Conservation (phyloP, 2,888 invertebrate genomes). For the Drosophila yooni region DNA sequence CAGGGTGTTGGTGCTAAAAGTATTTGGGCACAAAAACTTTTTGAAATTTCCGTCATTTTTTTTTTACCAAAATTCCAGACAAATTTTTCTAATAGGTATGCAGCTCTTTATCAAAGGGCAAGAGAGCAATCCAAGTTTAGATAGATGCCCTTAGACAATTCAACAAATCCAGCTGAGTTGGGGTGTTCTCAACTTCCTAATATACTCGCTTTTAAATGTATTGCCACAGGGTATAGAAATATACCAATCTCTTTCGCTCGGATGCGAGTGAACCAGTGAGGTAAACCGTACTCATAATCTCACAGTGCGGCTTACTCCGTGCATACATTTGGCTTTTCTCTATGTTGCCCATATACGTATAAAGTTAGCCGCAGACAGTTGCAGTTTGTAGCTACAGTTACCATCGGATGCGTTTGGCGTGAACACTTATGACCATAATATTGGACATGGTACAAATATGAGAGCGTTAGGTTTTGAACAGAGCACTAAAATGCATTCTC, state of each 20-base stretch:
- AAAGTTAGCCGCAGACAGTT: constrained; percentile 10
- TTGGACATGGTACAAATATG: neutral
- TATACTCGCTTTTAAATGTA: neutral
- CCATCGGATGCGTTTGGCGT: neutral
- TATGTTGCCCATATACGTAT: neutral
- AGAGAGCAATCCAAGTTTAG: neutral
- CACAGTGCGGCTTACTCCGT: constrained; percentile 10
- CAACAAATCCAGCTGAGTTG: neutral
- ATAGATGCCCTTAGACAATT: neutral
- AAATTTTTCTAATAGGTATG: neutral
- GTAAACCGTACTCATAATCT: constrained; percentile 31
- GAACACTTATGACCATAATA: neutral
- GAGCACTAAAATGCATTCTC: neutral
- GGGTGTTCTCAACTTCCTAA: neutral
- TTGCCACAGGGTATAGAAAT: neutral
- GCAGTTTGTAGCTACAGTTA: constrained; percentile 17
- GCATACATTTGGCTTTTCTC: neutral
- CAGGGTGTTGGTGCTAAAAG: neutral
- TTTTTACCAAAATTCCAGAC: neutral
- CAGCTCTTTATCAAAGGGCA: neutral
- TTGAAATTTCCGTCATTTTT: neutral
- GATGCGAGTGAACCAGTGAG: constrained; percentile 1
- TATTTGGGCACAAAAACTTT: neutral
- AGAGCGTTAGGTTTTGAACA: neutral
- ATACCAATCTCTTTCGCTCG: neutral